A percentile compares a stretch with the other conserved stretches of the same genome.
Evolutionary conservation across 2,888 invertebrate species (phyloP).

Genomic region (Abscondita cerata): DNA sequence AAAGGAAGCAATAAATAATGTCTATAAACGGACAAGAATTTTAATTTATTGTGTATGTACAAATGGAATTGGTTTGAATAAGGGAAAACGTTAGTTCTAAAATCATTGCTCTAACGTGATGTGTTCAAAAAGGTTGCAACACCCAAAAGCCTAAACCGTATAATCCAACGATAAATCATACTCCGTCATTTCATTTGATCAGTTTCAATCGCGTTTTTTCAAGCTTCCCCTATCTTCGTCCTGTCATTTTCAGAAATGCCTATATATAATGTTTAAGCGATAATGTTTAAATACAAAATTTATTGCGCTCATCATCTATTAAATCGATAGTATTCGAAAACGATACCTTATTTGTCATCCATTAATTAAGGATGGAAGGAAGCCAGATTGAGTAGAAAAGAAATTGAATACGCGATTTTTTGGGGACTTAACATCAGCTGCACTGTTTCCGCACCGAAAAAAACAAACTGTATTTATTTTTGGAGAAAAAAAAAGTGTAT

Average conservation of each 20-base stretch:
- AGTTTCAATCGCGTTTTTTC: conserved; percentile 25
- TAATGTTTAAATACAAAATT: conserved; percentile 6
- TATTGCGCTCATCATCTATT: background rate
- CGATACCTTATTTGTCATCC: too few species aligned
- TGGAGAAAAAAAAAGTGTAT: conserved; percentile 23
- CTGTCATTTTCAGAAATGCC: conserved; percentile 19
- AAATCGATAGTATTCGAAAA: too few species aligned
- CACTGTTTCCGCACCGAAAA: background rate
- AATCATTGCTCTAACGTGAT: conserved; percentile 26
- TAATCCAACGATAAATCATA: conserved; percentile 51
- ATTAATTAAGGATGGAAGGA: too few species aligned
- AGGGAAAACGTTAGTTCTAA: conserved; percentile 11
- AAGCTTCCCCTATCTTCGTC: conserved; percentile 18
- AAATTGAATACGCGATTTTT: background rate
- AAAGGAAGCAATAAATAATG: conserved; percentile 47
- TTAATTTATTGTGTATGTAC: conserved; percentile 23
- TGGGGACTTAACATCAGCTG: conserved; percentile 19
- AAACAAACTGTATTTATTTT: conserved; percentile 22
- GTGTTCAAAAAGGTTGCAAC: conserved; percentile 20
- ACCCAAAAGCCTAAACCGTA: conserved; percentile 36
- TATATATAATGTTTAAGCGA: background rate
- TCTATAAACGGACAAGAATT: conserved; percentile 35
- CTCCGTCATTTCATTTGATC: conserved; percentile 30
- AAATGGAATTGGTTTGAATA: background rate
- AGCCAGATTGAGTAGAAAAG: too few species aligned